Percentiles rank a stretch among this genome's conserved stretches.
Evolutionary conservation across 2,888 invertebrate species (phyloP).

Genomic region (Drosophila rubida): DNA sequence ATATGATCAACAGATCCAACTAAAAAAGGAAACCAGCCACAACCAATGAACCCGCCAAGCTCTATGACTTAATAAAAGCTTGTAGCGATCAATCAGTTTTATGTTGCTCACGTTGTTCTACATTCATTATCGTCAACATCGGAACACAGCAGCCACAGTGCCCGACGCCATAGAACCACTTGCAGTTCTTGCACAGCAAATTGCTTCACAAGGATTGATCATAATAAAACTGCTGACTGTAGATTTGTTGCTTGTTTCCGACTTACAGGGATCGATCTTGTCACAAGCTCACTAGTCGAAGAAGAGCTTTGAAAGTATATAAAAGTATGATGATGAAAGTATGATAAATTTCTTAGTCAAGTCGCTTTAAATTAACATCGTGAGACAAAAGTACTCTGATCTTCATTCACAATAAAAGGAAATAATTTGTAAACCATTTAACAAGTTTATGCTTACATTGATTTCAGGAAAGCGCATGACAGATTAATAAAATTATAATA

Average conservation of each 20-base stretch:
- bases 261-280: background rate
- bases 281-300: background rate
- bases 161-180: constrained; percentile 3
- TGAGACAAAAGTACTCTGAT: too few relatives aligned
- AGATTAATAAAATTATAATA: too few relatives aligned
- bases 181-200: background rate
- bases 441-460: background rate
- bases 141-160: background rate
- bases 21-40: constrained; percentile 36
- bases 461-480: background rate
- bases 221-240: constrained; percentile 18
- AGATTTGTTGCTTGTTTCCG: constrained; percentile 12
- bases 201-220: constrained; percentile 35
- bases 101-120: constrained; percentile 65
- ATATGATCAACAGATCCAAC: constrained; percentile 74
- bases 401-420: too few relatives aligned
- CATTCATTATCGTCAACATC: constrained; percentile 61
- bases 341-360: too few relatives aligned
- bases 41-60: constrained; percentile 27
- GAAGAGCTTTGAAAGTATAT: background rate
- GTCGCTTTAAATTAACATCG: too few relatives aligned
- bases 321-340: too few relatives aligned
- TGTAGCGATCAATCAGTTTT: constrained; percentile 76
- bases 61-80: constrained; percentile 79
- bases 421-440: background rate